Base-by-base conservation (phyloP, 2,888 invertebrate genomes). In the Ametastegia equiseti region DNA sequence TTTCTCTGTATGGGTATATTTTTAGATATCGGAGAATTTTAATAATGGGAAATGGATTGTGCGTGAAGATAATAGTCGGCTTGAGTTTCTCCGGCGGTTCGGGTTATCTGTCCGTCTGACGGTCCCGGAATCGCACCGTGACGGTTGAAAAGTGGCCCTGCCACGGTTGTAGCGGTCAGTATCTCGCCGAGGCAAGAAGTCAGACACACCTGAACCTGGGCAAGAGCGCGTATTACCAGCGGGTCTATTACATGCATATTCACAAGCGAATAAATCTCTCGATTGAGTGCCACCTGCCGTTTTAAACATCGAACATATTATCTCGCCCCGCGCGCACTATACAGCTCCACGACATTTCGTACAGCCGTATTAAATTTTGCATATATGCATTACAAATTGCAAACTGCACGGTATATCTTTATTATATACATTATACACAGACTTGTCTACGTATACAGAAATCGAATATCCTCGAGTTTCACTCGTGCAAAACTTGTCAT, bases 251-350 rank as follows among this genome's bases (percentile, higher is more conserved):
- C 75, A 50, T 75, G 75, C 75, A 75, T 50, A 75, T 75, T 75
- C 83, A 85, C 84, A 83, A 84, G 83, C 84, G 86, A 88, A 88
- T 88, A 88, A 89, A 89, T 88, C 88, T 89, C 83, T 80, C 83
- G 86, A 88, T 89, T 86, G 87, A 88, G 86, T 87, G 87, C 88
- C 88, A 89, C 88, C 89, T 89, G 89, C 88, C 87, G 87, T 81
- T 73, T 83, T 80, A 83, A 83, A 82, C 87, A 39, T 69, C 84
- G 80, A 84, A 81, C 78, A 27, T 50, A 19, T 50, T 50, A 50
- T 75, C 71, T 39, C 65, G 36, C 67, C 42, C 19, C 71, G 19
- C 27, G n/a, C n/a, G n/a, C n/a, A n/a, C n/a, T n/a, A n/a, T 47
- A 30, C 71, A 30, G 27, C 45, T 47, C 9, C 11, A 27, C 30